Percentiles rank a stretch among this genome's conserved stretches.
These are phyloP conservation scores for Oophaga sylvatica DNA, from an alignment of 2,797 vertebrate genomes.

Conservation along the genomic window DNA sequence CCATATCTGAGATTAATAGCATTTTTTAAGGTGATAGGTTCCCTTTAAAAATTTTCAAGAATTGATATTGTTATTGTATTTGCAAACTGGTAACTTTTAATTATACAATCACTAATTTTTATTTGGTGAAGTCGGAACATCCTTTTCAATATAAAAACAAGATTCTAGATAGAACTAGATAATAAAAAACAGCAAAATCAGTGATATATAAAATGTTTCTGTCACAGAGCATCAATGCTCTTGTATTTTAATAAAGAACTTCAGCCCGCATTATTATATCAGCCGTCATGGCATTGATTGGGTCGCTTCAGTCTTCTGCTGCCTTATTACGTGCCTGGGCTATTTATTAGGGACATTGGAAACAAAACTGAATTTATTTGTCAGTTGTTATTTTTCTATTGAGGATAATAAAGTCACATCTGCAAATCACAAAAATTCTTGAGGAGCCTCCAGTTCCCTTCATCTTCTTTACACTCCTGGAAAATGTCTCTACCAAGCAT, in stretches of 20 bases:
- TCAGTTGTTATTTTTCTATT: conserved; percentile 6
- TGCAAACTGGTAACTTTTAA: too few relatives aligned
- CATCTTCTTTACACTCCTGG: background rate
- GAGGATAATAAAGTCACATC: conserved; percentile 24
- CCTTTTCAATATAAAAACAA: background rate
- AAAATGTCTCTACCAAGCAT: background rate
- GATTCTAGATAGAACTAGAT: background rate
- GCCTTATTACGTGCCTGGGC: conserved; percentile 20
- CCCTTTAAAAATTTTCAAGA: too few relatives aligned
- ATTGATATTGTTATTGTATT: too few relatives aligned
- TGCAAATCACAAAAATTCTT: conserved; percentile 31
- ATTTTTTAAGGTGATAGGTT: too few relatives aligned
- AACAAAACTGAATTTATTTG: conserved; percentile 9
- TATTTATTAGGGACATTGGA: conserved; percentile 5
- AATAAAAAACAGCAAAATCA: background rate
- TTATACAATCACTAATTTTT: too few relatives aligned
- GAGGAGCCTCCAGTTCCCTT: conserved; percentile 2
- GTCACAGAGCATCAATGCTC: background rate
- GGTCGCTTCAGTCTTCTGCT: background rate
- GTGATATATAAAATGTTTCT: too few relatives aligned
- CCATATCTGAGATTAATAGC: too few relatives aligned
- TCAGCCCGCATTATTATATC: background rate
- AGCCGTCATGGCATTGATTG: background rate
- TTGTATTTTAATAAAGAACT: background rate
- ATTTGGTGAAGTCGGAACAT: too few relatives aligned